phyloP scores from a whole-genome alignment of 35 echinoderm and acorn worm species.

The Nesometra sesokonis region DNA sequence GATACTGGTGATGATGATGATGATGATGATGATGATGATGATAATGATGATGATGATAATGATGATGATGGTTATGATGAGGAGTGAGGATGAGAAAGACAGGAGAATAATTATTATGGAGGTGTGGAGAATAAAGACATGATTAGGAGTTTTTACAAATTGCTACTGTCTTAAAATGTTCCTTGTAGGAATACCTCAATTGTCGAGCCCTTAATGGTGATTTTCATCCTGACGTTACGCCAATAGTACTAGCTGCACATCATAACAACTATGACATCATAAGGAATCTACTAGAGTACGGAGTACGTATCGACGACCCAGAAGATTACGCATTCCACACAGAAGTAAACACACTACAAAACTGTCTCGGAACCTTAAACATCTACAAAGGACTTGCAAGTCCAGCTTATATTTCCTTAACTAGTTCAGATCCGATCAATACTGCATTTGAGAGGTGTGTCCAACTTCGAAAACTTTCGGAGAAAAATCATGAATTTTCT shows the following conservation, averaged over 20 bases:
- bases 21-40: too few species aligned
- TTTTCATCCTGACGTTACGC: constrained; percentile 96
- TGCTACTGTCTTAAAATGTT: not conserved
- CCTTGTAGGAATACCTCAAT: constrained; percentile 66
- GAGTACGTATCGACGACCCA: constrained; percentile 85
- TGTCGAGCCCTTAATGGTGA: constrained; percentile 93
- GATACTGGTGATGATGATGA: too few species aligned
- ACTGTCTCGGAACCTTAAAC: constrained; percentile 84
- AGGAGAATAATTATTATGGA: too few species aligned
- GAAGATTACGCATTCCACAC: constrained; percentile 92
- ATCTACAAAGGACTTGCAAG: constrained; percentile 88
- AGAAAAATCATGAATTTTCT: constrained; percentile 81
- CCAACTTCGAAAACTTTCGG: constrained; percentile 64
- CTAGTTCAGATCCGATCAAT: constrained; percentile 88
- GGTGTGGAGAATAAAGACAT: too few species aligned
- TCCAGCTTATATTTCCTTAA: constrained; percentile 92
- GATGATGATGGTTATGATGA: too few species aligned
- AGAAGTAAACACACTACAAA: constrained; percentile 82
- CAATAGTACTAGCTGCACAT: constrained; percentile 87
- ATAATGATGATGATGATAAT: too few species aligned
- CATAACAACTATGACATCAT: constrained; percentile 99
- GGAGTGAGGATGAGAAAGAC: too few species aligned
- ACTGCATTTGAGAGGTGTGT: constrained; percentile 86
- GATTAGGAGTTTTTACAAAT: too few species aligned
- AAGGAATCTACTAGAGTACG: constrained; percentile 82